Evolutionary conservation across 2,113 vertebrate genomes (phyloP).

Genomic region (Mixornis gularis): DNA sequence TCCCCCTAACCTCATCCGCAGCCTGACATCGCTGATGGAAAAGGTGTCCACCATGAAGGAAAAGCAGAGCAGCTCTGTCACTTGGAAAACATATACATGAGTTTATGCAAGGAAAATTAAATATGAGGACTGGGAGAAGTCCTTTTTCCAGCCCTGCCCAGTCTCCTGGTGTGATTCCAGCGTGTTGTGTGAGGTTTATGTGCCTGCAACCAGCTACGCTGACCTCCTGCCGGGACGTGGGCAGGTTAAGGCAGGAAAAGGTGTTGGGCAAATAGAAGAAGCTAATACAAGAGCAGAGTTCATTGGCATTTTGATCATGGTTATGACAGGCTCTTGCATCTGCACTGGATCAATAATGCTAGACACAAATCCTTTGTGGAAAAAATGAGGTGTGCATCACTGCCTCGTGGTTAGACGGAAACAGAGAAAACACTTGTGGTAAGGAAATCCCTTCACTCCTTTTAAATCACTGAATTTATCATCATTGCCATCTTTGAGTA

Average conservation of each 20-base stretch:
- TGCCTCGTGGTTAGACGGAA: neutral
- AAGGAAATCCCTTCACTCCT: neutral
- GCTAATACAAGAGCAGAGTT: neutral
- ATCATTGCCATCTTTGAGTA: neutral
- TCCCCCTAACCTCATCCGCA: neutral
- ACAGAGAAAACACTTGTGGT: neutral
- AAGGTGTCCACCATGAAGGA: rapidly evolving
- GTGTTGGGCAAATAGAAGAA: neutral
- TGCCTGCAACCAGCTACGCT: neutral
- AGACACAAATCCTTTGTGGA: neutral
- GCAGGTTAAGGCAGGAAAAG: neutral
- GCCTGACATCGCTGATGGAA: rapidly evolving
- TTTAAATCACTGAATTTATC: neutral
- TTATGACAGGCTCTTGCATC: neutral
- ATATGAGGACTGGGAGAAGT: neutral
- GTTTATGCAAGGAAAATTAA: neutral
- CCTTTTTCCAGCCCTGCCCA: neutral
- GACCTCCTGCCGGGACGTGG: rapidly evolving
- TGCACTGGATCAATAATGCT: neutral
- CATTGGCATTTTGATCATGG: neutral
- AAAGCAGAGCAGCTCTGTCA: neutral
- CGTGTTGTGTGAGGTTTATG: neutral
- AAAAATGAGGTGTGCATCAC: neutral
- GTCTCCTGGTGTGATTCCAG: neutral
- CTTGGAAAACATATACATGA: neutral